Conservation (phyloP, 2,113 vertebrate genomes). For the Melanerpes formicivorus region DNA sequence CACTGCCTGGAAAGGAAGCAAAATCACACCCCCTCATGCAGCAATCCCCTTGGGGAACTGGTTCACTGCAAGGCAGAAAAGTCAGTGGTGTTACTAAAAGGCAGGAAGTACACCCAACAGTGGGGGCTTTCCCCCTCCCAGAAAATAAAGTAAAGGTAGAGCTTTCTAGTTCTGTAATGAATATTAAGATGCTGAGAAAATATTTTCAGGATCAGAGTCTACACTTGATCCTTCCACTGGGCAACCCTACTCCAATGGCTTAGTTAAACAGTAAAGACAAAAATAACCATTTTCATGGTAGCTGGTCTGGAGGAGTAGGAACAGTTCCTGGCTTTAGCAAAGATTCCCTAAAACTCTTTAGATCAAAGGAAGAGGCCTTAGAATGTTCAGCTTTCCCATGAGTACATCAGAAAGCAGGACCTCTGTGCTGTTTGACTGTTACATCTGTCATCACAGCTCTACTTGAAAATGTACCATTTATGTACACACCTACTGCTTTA, state of each 20-base stretch:
- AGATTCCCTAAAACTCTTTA: not conserved
- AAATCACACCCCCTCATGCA: slow-evolving; percentile 52
- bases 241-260: not conserved
- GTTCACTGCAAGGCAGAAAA: slow-evolving; percentile 61
- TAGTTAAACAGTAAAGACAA: not conserved
- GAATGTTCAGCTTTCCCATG: not conserved
- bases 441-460: not conserved
- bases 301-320: not conserved
- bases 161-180: not conserved
- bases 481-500: not conserved
- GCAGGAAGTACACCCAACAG: not conserved
- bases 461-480: not conserved
- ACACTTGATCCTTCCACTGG: not conserved
- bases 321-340: not conserved
- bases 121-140: accelerated
- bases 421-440: not conserved
- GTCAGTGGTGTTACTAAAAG: slow-evolving; percentile 18
- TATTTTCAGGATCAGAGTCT: not conserved
- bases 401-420: not conserved
- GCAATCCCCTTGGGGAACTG: slow-evolving; percentile 57
- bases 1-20: slow-evolving; percentile 59
- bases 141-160: not conserved
- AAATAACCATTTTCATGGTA: not conserved
- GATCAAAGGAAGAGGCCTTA: not conserved
- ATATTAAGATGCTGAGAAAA: not conserved